Percentiles rank a stretch among this genome's conserved stretches.
Evolutionary conservation across 2,113 vertebrate genomes (phyloP).

Genomic region (Microcebus lehilahytsara): DNA sequence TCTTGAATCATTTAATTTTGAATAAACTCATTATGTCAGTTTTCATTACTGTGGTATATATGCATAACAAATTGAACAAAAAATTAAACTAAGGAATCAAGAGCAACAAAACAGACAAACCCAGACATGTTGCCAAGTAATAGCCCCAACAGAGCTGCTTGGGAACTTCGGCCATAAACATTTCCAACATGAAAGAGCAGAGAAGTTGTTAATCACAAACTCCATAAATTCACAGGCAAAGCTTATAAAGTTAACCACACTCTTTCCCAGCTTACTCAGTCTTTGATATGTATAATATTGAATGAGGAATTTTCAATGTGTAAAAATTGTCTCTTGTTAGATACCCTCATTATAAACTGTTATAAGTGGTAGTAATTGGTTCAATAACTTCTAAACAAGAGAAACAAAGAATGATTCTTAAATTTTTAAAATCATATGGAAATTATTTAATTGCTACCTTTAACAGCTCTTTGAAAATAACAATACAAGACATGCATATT

Average conservation of each 20-base stretch:
- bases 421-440: neutral
- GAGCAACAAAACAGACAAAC: conserved; percentile 2
- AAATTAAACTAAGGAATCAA: conserved; percentile 47
- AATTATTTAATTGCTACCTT: neutral
- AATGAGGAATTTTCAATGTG: neutral
- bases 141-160: neutral
- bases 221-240: neutral
- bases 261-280: neutral
- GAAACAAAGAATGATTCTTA: neutral
- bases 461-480: conserved; percentile 7
- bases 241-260: neutral
- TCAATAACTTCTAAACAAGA: neutral
- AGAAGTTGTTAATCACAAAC: neutral
- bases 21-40: conserved; percentile 55
- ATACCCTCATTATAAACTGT: neutral
- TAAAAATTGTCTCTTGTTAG: neutral
- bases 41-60: conserved; percentile 36
- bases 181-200: neutral
- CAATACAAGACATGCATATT: neutral
- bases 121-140: neutral
- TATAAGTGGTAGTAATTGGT: neutral
- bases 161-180: neutral
- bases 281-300: neutral
- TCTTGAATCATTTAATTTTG: conserved; percentile 63
- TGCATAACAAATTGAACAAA: conserved; percentile 41